Percentiles rank a stretch among this genome's conserved stretches.
Evolutionary conservation across 2,797 vertebrate species (phyloP).

Genomic region (Brachyrhaphis roseni): DNA sequence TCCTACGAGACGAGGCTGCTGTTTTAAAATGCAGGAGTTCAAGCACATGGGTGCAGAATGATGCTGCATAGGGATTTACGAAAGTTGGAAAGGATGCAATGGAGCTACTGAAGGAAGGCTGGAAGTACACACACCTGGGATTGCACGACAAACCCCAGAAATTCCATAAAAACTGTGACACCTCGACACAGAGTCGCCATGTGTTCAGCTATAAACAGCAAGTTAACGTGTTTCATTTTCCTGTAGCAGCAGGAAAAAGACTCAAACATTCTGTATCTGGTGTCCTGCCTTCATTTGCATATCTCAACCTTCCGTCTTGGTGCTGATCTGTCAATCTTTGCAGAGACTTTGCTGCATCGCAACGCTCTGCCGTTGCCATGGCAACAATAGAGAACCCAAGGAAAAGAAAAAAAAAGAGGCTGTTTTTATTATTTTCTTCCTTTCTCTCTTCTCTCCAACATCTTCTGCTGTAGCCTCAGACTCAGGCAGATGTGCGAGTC

Average conservation of each 20-base stretch:
- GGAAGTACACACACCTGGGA: neutral
- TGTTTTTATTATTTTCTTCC: neutral
- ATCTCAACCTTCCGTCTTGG: neutral
- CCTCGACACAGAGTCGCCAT: neutral
- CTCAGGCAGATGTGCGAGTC: slow-evolving; percentile 33
- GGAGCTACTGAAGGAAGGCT: neutral
- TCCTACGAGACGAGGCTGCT: neutral
- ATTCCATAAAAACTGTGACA: neutral
- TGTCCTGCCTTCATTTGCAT: slow-evolving; percentile 16
- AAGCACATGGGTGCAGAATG: neutral
- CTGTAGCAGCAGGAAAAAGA: neutral
- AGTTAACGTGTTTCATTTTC: neutral
- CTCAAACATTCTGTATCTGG: neutral
- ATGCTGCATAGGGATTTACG: neutral
- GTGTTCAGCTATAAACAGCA: neutral
- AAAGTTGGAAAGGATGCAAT: neutral
- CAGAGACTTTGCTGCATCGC: slow-evolving; percentile 64
- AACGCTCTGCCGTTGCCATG: slow-evolving; percentile 57
- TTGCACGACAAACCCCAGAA: neutral
- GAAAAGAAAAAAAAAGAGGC: slow-evolving; percentile 7
- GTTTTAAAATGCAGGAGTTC: neutral
- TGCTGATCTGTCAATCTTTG: slow-evolving; percentile 31
- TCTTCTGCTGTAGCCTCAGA: slow-evolving; percentile 21
- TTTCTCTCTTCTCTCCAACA: slow-evolving; percentile 7
- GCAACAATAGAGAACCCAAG: slow-evolving; percentile 41